Conservation (phyloP, 2,113 vertebrate species). For the Pterocles burchelli region DNA sequence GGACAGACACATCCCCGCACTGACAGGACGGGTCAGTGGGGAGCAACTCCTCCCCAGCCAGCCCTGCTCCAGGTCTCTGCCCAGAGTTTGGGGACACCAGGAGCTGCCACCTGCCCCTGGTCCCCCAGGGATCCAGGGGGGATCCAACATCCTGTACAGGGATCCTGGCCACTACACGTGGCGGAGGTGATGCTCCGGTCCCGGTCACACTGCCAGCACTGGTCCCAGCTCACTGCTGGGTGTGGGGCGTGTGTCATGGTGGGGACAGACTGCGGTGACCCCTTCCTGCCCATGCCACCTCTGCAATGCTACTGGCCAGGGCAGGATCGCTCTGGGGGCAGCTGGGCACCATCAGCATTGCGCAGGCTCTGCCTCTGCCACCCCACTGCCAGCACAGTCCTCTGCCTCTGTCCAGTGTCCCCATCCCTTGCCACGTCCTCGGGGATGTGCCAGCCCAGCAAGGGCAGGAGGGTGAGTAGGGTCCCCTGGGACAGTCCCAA, state of each 20-base stretch:
- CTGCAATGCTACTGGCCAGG: accelerated
- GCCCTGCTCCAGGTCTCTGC: background rate
- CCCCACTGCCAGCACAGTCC: background rate
- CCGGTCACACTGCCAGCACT: background rate
- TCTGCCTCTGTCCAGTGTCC: background rate
- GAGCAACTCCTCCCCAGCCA: background rate
- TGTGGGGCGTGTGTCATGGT: background rate
- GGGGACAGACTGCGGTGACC: background rate
- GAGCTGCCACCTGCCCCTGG: background rate
- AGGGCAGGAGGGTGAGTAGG: background rate
- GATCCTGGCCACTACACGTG: background rate
- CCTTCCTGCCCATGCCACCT: accelerated
- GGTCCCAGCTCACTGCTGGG: background rate
- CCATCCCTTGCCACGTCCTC: background rate
- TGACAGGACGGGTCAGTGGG: accelerated
- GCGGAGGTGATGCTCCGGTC: background rate
- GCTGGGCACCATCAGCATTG: background rate
- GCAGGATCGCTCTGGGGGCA: background rate
- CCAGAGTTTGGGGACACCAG: accelerated
- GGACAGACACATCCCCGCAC: background rate
- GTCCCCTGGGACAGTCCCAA: background rate
- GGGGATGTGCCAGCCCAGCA: background rate
- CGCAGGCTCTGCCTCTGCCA: background rate
- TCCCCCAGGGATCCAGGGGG: no score
- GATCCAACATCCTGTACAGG: no score